phyloP scores from a whole-genome alignment of 2,113 vertebrate species.

The Pyrgilauda ruficollis region DNA sequence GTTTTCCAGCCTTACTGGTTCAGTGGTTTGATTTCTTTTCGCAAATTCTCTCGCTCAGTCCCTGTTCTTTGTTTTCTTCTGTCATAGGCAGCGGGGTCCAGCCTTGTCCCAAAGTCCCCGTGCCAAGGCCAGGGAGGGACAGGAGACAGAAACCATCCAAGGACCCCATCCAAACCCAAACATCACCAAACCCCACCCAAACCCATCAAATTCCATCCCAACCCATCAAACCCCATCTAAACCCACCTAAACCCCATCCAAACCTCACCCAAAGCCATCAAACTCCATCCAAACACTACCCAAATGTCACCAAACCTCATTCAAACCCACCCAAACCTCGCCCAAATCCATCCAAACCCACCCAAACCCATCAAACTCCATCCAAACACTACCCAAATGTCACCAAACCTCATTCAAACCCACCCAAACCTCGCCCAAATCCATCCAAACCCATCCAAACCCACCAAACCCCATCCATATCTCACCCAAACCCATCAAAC shows the following conservation, averaged over 20 bases:
- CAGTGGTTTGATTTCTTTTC: neutral
- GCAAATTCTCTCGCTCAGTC: neutral
- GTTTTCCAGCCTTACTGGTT: neutral
- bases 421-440: too few species aligned
- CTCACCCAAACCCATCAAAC: neutral
- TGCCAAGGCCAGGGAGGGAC: neutral
- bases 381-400: neutral
- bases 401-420: too few species aligned
- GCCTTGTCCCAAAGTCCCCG: neutral
- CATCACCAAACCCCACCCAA: neutral
- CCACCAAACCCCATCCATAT: neutral
- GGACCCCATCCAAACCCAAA: neutral
- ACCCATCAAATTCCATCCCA: neutral
- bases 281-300: neutral
- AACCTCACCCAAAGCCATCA: neutral
- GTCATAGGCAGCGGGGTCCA: neutral
- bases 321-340: too few species aligned
- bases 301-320: too few species aligned
- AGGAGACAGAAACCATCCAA: accelerated
- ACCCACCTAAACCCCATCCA: neutral
- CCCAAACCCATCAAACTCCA: neutral
- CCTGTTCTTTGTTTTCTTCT: neutral
- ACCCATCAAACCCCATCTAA: neutral
- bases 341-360: too few species aligned
- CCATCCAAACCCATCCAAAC: neutral